Evolutionary conservation across 1,140 invertebrate genomes (phyloP), one percentile per base, ranked within the genome.

Genomic region (Trichogramma pretiosum): DNA sequence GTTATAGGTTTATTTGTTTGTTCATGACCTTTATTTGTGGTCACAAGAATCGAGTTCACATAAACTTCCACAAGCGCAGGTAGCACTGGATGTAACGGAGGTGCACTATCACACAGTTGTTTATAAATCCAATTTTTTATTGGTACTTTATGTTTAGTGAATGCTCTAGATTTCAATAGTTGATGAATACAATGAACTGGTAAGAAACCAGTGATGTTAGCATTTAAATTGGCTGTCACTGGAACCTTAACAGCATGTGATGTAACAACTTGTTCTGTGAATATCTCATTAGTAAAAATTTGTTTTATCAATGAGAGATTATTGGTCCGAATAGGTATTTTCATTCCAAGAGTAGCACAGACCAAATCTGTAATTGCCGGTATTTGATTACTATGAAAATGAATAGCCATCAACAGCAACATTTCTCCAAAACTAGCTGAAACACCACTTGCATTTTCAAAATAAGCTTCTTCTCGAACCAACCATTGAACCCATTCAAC

Each of bases 121-220:
- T 84, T 80, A 56, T 92, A 95, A 42, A 97, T 94, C 92, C 93
- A 96, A 56, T 88, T 85, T 74, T 93, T 92, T 5, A 93, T 93
- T 0, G 88, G 87, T 1, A 93, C 92, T 65, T 91, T 90, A 62
- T 99, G 87, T 70, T 97, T 97, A 0, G 92, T 89, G 63, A 98
- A 98, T 4, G 93, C 90, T 58, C 93, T 72, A 21, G 89, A 95
- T 65, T 96, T 95, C 1, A 99, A 72, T 13, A 98, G 68, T 60
- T 98, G 94, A 67, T 96, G 92, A 48, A 99, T 95, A 64, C 94
- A 98, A 68, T 99, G 94, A 19, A 98, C 89, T 0, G 94, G 94
- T 45, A 99, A 68, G 72, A 95, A 98, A 16, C 94, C 93, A 2
- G 80, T 78, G 45, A 95, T 87, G 49, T 85, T 86, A 17, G 86